Evolutionary conservation across 2,113 vertebrate species (phyloP).

Genomic region (Seriola rivoliana): DNA sequence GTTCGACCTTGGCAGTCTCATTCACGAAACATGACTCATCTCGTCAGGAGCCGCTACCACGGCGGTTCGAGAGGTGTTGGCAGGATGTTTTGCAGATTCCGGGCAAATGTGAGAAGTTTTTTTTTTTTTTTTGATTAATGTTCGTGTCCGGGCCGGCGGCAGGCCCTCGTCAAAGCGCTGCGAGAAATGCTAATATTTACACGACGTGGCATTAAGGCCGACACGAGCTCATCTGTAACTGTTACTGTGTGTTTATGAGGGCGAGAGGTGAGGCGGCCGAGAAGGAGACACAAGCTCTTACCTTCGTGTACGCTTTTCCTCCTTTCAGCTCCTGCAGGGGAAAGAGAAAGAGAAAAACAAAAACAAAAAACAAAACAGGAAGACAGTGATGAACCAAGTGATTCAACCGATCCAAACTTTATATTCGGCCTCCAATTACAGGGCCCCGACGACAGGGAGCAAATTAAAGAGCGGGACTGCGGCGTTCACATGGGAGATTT

Average conservation of each 20-base stretch:
- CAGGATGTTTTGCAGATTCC: slow-evolving; percentile 58
- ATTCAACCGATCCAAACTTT: slow-evolving; percentile 30
- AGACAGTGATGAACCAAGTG: slow-evolving; percentile 52
- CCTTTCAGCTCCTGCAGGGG: slow-evolving; percentile 96
- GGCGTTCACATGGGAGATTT: slow-evolving; percentile 2
- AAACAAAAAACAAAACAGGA: slow-evolving; percentile 81
- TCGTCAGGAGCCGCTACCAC: background rate
- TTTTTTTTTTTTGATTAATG: slow-evolving; percentile 1
- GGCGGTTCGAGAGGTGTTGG: background rate
- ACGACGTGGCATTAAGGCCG: background rate
- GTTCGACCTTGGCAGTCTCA: slow-evolving; percentile 25
- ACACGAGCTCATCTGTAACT: slow-evolving; percentile 14
- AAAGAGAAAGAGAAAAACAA: slow-evolving; percentile 69
- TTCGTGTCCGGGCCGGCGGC: background rate
- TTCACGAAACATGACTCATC: slow-evolving; percentile 35
- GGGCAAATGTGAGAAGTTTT: background rate
- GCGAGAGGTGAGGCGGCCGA: background rate
- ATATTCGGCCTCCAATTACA: slow-evolving; percentile 62
- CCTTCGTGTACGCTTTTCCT: slow-evolving; percentile 97
- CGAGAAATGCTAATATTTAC: slow-evolving; percentile 63
- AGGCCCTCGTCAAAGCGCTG: background rate
- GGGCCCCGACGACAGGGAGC: background rate
- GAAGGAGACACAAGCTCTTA: slow-evolving; percentile 79
- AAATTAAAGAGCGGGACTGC: slow-evolving; percentile 56
- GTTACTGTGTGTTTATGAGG: slow-evolving; percentile 17